Conservation (phyloP, 2,113 vertebrate genomes). For the Mobula birostris region DNA sequence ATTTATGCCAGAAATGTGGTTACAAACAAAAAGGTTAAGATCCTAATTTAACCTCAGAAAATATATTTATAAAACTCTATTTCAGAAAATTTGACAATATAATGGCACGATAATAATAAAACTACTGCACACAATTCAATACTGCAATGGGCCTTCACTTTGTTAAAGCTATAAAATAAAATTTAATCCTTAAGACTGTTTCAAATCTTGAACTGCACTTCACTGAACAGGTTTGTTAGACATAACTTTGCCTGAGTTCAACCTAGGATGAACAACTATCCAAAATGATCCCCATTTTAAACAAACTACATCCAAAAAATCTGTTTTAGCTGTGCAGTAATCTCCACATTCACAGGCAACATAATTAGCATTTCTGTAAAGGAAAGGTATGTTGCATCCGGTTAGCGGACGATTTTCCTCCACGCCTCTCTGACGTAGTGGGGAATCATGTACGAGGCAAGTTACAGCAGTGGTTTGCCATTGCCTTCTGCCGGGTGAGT, state of each 20-base stretch:
- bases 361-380: background rate
- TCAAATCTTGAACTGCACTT: background rate
- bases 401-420: too few species aligned
- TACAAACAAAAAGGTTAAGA: background rate
- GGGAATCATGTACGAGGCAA: too few species aligned
- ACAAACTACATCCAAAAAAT: background rate
- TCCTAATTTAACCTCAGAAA: background rate
- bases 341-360: background rate
- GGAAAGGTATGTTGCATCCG: too few species aligned
- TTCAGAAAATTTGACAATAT: background rate
- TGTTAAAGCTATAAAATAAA: background rate
- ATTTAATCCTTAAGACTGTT: background rate
- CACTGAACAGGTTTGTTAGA: conserved; percentile 3
- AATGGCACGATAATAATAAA: background rate
- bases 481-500: too few species aligned
- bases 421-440: too few species aligned
- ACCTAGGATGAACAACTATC: background rate
- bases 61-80: background rate
- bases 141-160: background rate
- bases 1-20: background rate
- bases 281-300: background rate
- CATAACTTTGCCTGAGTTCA: background rate
- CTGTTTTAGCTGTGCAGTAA: background rate
- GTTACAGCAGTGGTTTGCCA: too few species aligned
- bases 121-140: background rate